A percentile compares a stretch with the other conserved stretches of the same genome.
phyloP scores from a whole-genome alignment of 2,113 vertebrate species.

The Hassar affinis region DNA sequence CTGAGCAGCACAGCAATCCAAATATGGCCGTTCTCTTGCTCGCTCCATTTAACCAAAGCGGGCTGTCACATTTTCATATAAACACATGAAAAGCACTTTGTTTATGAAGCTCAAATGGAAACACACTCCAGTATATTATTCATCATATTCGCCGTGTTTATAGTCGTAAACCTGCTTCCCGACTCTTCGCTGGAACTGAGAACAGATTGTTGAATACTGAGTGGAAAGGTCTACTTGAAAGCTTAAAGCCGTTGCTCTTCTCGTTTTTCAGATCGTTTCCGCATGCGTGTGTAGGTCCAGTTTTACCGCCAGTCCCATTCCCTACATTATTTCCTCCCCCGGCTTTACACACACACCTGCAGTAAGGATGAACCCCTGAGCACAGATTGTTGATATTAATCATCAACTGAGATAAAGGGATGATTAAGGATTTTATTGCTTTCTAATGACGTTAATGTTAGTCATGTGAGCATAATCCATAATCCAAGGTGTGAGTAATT shows the following conservation, averaged over 20 bases:
- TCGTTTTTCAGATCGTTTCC: too few relatives aligned
- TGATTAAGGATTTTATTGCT: conserved; percentile 3
- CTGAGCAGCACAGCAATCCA: conserved; percentile 38
- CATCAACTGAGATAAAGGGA: neutral
- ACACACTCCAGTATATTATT: conserved; percentile 42
- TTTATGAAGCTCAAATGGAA: conserved; percentile 56
- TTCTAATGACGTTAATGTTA: neutral
- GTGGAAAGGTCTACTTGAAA: neutral
- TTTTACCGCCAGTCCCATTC: neutral
- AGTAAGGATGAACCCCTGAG: neutral
- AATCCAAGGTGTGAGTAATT: neutral
- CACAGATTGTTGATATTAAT: neutral
- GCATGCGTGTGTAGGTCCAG: too few relatives aligned
- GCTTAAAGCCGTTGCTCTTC: neutral
- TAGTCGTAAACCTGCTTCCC: conserved; percentile 54
- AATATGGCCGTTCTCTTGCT: conserved; percentile 53
- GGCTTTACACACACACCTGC: neutral
- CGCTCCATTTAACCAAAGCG: conserved; percentile 51
- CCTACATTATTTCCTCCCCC: neutral
- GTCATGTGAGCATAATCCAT: neutral
- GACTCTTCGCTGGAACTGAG: conserved; percentile 6
- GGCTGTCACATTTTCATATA: conserved; percentile 58
- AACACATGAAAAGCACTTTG: conserved; percentile 51
- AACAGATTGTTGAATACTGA: neutral
- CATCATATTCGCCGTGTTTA: conserved; percentile 38